These are phyloP conservation scores for Parnassius glacialis DNA, from an alignment of 2,888 invertebrate genomes.

Conservation along the genomic window DNA sequence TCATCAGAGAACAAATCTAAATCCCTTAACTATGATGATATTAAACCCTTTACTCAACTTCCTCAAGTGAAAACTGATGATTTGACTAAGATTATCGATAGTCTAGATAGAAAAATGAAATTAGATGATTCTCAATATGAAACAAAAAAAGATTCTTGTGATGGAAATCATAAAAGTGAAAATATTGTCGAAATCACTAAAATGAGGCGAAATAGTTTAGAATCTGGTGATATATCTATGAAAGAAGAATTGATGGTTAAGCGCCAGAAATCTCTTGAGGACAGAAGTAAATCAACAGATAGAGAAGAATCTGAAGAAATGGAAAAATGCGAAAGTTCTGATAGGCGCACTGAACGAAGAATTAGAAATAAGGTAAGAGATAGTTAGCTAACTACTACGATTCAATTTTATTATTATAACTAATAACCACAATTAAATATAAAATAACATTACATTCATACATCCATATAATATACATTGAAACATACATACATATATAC, in stretches of 20 bases:
- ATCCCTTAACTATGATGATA: conserved; percentile 64
- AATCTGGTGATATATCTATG: conserved; percentile 53
- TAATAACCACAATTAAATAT: no score
- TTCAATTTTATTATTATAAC: no score
- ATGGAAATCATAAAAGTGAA: conserved; percentile 45
- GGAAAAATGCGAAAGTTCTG: conserved; percentile 72
- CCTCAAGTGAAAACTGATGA: conserved; percentile 77
- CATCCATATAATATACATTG: no score
- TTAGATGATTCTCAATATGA: conserved; percentile 48
- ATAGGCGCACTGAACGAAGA: conserved; percentile 82
- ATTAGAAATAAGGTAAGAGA: conserved; percentile 83
- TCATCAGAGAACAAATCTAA: conserved; percentile 62
- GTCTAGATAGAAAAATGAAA: conserved; percentile 68
- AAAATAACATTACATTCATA: no score
- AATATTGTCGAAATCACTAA: conserved; percentile 39
- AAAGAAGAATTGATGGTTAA: conserved; percentile 64
- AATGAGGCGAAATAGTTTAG: conserved; percentile 64
- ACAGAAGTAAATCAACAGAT: conserved; percentile 77
- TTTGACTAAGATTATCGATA: conserved; percentile 68
- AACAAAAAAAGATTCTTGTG: conserved; percentile 56
- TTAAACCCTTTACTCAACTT: conserved; percentile 75
- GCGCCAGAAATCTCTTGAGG: conserved; percentile 81
- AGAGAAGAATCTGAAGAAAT: conserved; percentile 79
- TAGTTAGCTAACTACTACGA: not conserved
- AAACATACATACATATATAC: no score